These are phyloP conservation scores for Drosophila orena DNA, from an alignment of 1,140 invertebrate species.

Conservation along the genomic window DNA sequence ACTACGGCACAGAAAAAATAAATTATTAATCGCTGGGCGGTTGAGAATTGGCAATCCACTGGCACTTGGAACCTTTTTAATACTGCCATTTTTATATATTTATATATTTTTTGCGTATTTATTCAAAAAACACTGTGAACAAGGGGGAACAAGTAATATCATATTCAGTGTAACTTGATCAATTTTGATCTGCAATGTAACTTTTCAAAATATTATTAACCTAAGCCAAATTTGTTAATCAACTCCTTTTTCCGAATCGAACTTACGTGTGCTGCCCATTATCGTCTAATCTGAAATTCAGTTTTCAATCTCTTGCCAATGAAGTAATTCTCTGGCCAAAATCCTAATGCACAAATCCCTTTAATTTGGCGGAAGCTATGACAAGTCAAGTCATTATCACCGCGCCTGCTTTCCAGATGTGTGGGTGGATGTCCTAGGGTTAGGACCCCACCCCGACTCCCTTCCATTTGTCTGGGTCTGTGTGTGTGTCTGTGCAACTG, in stretches of 20 bases:
- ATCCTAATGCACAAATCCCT: constrained; percentile 64
- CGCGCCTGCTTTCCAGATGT: constrained; percentile 26
- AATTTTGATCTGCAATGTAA: too few relatives aligned
- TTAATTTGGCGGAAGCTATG: constrained; percentile 76
- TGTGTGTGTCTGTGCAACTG: constrained; percentile 17
- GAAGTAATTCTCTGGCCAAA: constrained; percentile 14
- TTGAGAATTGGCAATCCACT: neutral
- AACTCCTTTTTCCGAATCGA: too few relatives aligned
- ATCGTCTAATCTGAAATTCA: neutral
- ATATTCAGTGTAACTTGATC: too few relatives aligned
- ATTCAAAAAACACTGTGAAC: too few relatives aligned
- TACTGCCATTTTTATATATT: too few relatives aligned
- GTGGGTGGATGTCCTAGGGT: constrained; percentile 40
- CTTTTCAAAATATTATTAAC: too few relatives aligned
- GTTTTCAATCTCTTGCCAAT: neutral
- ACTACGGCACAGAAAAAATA: constrained; percentile 13
- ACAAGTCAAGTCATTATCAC: constrained; percentile 81
- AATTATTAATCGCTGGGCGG: constrained; percentile 67
- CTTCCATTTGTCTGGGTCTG: constrained; percentile 19
- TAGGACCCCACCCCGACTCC: constrained; percentile 24
- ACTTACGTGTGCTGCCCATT: neutral
- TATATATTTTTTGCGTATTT: too few relatives aligned
- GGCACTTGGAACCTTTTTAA: too few relatives aligned
- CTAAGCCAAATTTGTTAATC: too few relatives aligned
- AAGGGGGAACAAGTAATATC: too few relatives aligned